Evolutionary conservation across 2,797 vertebrate species (phyloP), one percentile per base, ranked within the genome.

Genomic region (Poecilia picta): DNA sequence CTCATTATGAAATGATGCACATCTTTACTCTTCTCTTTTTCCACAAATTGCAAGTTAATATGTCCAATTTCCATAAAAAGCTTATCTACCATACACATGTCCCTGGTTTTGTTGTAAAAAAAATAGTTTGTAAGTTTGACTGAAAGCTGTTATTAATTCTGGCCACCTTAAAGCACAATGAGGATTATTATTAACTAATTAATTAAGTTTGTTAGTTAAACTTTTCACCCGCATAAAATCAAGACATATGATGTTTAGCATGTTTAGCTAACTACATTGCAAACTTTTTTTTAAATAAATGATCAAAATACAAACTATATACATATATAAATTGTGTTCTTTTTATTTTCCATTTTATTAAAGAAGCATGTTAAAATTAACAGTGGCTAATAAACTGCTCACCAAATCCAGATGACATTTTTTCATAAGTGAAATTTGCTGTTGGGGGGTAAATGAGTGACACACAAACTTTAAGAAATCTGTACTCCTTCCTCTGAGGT

Each of bases 391-490:
- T n/a, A 45, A 41, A 70, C 39, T 70, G 46, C 46, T 12, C 28
- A 72, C 45, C 8, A 77, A 72, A 66, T 15, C 13, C 1, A 10
- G 74, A 74, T 85, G 72, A 5, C 81, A 66, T 82, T 86, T 41
- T 64, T 57, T 47, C 66, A 49, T 15, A 85, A 51, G 66, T 77
- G 12, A 62, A 72, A n/a, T 46, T 33, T 31, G 43, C 46, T 68
- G 59, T 25, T 59, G 0, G 36, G 33, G 57, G 28, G 8, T 49
- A 55, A 81, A n/a, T n/a, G 36, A 18, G 20, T 64, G 72, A 46
- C n/a, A 73, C 45, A 66, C 62, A 74, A n/a, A 78, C 74, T 66
- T 43, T 43, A 15, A 66, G 76, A 81, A 73, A 72, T 78, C 66
- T 2, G 33, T 41, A 8, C 41, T 43, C 53, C 73, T 28, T 10